Evolutionary conservation across 2,113 vertebrate genomes (phyloP), one percentile per base, ranked within the genome.

Genomic region (Gopherus flavomarginatus): DNA sequence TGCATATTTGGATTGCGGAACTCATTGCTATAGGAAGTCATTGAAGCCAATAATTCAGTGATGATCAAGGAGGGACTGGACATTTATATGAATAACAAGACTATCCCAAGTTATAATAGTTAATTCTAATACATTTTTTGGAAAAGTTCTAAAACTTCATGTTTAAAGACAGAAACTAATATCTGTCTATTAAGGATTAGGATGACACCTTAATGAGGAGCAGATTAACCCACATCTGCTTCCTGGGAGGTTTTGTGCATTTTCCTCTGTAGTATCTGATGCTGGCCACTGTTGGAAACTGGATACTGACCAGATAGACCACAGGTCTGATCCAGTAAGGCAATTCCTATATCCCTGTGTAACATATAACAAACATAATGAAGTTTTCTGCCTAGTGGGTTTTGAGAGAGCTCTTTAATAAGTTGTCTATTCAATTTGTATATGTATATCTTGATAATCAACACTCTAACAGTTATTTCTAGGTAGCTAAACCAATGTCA

Each of bases 391-490:
- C 75, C 35, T 22, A 85, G 62, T 31, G 75, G 22, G 82, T 86
- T 91, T 91, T 47, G 86, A 56, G 44, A 91, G 42, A 85, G 75
- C 47, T 3, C 54, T 56, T 17, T 87, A 81, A 90, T 92, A 86
- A 88, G 82, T 69, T 38, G 54, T 83, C n/a, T 80, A 2, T 93
- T 92, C 89, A 59, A 82, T 94, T 89, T 81, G 35, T 54, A 2
- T 94, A 94, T 77, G 54, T 53, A 80, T 94, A 86, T 90, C 86
- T 38, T 27, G 24, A 49, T 90, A 69, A 86, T 90, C 13, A 14
- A 6, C 83, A 86, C 90, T 83, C 53, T 69, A 38, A 94, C 87
- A 44, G 87, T 2, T 54, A 54, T 81, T 86, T 3, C 65, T 50
- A 78, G 81, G 65, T 81, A 53, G 47, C 93, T 82, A 88, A 93